phyloP scores from a whole-genome alignment of 2,888 invertebrate species.

The Melieria picta region DNA sequence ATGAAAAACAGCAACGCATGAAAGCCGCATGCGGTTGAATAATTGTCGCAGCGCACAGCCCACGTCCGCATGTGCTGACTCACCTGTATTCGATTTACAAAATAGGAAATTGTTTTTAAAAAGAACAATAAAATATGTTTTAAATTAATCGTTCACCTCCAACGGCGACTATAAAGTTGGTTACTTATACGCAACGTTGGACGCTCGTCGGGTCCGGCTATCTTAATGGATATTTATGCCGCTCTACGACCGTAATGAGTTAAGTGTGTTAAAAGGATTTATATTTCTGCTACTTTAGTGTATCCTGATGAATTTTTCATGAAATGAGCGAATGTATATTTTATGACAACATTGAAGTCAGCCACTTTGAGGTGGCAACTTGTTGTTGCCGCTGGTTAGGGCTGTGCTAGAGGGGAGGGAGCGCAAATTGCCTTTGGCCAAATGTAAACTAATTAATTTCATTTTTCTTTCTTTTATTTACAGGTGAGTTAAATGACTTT shows the following conservation, averaged over 20 bases:
- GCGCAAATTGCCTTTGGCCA: slow-evolving; percentile 11
- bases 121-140: no score
- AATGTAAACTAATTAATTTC: slow-evolving; percentile 26
- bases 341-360: slow-evolving; percentile 8
- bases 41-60: background rate
- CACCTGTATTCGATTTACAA: no score
- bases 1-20: background rate
- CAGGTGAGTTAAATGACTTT: slow-evolving; percentile 16
- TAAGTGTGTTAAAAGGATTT: background rate
- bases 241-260: slow-evolving; percentile 10
- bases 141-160: no score
- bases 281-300: background rate
- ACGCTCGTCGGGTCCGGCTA: background rate
- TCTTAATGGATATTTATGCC: slow-evolving; percentile 6
- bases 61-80: background rate
- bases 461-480: slow-evolving; percentile 15
- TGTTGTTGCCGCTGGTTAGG: background rate
- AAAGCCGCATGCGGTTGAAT: background rate
- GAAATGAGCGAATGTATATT: background rate
- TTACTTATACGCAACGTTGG: background rate
- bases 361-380: background rate
- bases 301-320: background rate
- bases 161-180: background rate
- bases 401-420: background rate
- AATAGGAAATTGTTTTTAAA: no score